Evolutionary conservation across 1,140 invertebrate genomes (phyloP), one percentile per base, ranked within the genome.

Genomic region (Drosophila pseudoobscura): DNA sequence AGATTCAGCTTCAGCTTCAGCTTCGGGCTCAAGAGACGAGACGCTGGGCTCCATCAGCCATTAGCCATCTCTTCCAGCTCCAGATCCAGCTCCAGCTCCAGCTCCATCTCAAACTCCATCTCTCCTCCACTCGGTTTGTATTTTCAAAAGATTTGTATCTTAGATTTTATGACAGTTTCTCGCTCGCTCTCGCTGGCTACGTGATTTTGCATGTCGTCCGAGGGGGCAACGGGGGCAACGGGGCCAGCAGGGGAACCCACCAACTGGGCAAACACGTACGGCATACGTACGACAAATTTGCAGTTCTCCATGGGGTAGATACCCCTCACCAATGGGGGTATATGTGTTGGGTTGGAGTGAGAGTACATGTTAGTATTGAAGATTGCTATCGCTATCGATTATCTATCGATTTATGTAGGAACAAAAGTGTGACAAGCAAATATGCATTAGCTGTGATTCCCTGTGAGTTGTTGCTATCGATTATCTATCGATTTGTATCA

Each of bases 161-260:
- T 56, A 56, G 35, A 39, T 64, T 80, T 79, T 80, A 80, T 70
- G 76, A 60, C 76, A 79, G 76, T 69, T 78, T 69, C 22, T 50
- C 53, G 63, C 53, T 63, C 61, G 50, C 57, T 53, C 66, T 56
- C 50, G 62, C 39, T 54, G 29, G 60, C 69, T 78, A 78, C 76
- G 76, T 78, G 76, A 79, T 79, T 79, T 79, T 78, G 77, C 62
- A 78, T 74, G 54, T 61, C 11, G 9, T 39, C 11, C 54, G 57
- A 41, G 57, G 3, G 45, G 41, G 24, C 46, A 45, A 5, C 24
- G 35, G 35, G 24, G 44, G 17, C 6, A 8, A 3, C 24, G 15
- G 26, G 57, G 57, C 57, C 68, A 50, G 43, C 51, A 39, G 35
- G 35, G 35, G 3, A 39, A 39, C 35, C 35, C 35, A 39, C 35